Evolutionary conservation across 2,113 vertebrate genomes (phyloP).

Genomic region (Dicrurus megarhynchus): DNA sequence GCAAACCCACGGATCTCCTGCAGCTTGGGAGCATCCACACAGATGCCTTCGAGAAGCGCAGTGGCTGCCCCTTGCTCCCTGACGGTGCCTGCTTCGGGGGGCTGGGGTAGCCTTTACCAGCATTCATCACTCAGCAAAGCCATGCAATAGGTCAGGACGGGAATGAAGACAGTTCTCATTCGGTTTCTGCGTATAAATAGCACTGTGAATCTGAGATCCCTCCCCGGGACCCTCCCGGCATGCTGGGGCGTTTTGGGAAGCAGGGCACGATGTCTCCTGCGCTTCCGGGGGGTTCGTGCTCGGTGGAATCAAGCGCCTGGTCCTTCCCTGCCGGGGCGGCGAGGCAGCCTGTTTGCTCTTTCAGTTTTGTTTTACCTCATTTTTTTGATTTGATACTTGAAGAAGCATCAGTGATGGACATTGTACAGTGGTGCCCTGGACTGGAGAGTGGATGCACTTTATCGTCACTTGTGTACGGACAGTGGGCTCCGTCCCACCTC

Average conservation of each 20-base stretch:
- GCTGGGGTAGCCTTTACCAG: background rate
- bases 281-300: background rate
- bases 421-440: constrained; percentile 8
- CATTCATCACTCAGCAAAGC: background rate
- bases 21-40: background rate
- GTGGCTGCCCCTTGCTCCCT: background rate
- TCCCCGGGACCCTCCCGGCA: background rate
- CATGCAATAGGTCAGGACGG: constrained; percentile 13
- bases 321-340: background rate
- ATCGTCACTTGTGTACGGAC: background rate
- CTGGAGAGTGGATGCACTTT: constrained; percentile 63
- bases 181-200: background rate
- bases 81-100: background rate
- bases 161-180: constrained; percentile 11
- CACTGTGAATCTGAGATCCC: constrained; percentile 29
- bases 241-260: background rate
- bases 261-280: background rate
- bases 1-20: background rate
- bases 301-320: background rate
- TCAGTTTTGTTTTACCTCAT: constrained; percentile 62
- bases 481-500: background rate
- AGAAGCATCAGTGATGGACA: constrained; percentile 9
- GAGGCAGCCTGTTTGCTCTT: background rate
- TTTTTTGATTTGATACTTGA: constrained; percentile 63
- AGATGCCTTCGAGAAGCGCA: background rate